These are phyloP conservation scores for Morus bassanus DNA, from an alignment of 2,797 vertebrate species.

Conservation along the genomic window DNA sequence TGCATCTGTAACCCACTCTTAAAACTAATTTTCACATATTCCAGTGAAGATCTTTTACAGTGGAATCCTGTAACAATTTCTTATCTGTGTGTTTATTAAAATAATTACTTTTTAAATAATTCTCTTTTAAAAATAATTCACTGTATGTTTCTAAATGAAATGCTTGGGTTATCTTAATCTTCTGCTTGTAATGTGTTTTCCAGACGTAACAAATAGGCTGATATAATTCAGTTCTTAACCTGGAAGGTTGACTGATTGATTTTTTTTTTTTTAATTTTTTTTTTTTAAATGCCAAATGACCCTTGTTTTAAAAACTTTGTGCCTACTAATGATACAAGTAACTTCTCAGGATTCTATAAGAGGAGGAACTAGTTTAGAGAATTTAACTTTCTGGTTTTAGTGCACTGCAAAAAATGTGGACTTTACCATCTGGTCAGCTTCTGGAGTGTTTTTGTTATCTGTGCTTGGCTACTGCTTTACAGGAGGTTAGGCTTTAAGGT, in stretches of 20 bases:
- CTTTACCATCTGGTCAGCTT: neutral
- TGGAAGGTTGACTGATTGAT: neutral
- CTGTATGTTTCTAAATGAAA: neutral
- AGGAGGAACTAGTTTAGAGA: neutral
- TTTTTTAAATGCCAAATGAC: neutral
- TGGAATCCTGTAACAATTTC: neutral
- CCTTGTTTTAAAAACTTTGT: neutral
- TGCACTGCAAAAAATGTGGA: neutral
- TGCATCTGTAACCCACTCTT: neutral
- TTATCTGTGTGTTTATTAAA: neutral
- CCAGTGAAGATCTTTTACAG: neutral
- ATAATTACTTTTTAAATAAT: neutral
- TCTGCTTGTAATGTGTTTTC: neutral
- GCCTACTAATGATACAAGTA: neutral
- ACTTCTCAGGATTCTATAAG: neutral
- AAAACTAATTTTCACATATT: neutral
- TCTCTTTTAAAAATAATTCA: neutral
- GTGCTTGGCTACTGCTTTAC: neutral
- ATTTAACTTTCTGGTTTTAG: neutral
- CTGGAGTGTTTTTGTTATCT: neutral
- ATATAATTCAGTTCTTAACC: neutral
- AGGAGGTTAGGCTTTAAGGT: neutral
- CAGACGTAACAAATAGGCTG: neutral
- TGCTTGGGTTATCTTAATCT: neutral
- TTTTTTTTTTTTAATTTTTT: too few relatives aligned